These are phyloP conservation scores for Drosophila malerkotliana DNA, from an alignment of 1,140 invertebrate genomes.

Conservation along the genomic window DNA sequence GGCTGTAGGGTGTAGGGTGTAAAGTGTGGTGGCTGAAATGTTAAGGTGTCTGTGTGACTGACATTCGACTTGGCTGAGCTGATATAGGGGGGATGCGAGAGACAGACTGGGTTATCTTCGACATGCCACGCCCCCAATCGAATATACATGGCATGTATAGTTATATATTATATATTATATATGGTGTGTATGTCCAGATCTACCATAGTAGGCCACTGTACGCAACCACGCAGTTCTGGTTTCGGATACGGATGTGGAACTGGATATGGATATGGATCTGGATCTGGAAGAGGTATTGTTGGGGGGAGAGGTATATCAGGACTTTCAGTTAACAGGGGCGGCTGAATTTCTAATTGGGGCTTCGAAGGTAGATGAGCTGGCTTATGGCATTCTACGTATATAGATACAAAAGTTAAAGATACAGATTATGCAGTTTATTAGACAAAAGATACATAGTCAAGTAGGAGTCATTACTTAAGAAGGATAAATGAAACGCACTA, in stretches of 20 bases:
- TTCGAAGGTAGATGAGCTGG: conserved; percentile 42
- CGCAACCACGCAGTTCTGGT: conserved; percentile 83
- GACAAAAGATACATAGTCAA: conserved; percentile 51
- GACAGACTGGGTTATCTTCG: conserved; percentile 26
- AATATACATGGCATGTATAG: conserved; percentile 32
- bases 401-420: conserved; percentile 57
- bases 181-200: conserved; percentile 73
- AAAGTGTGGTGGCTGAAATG: not conserved
- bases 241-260: conserved; percentile 42
- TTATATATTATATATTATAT: conserved; percentile 24
- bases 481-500: conserved; percentile 36
- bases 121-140: conserved; percentile 46
- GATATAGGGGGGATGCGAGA: conserved; percentile 1
- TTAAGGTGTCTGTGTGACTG: conserved; percentile 35
- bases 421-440: conserved; percentile 51
- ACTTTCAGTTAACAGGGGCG: conserved; percentile 4
- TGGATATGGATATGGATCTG: conserved; percentile 23
- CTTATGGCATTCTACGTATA: conserved; percentile 54
- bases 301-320: not conserved
- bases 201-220: conserved; percentile 84
- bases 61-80: conserved; percentile 29
- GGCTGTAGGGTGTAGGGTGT: conserved; percentile 22
- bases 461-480: conserved; percentile 48
- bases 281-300: conserved; percentile 4
- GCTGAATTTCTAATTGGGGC: conserved; percentile 35